A percentile compares a stretch with the other conserved stretches of the same genome.
Conservation (phyloP, 2,113 vertebrate species). For the Barnardius zonarius region DNA sequence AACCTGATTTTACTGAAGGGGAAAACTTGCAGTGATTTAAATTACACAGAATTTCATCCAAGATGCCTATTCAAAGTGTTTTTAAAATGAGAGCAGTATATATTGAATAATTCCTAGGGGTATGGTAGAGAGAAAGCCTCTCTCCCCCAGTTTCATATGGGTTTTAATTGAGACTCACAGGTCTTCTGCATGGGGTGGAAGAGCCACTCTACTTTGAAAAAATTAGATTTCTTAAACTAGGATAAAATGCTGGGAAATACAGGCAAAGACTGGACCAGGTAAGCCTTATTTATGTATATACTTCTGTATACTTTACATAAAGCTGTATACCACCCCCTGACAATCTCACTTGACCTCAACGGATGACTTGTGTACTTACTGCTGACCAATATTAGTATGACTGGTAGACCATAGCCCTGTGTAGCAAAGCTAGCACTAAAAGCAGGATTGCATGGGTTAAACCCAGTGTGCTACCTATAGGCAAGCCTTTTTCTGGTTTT, state of each 20-base stretch:
- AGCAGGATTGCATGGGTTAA: background rate
- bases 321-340: background rate
- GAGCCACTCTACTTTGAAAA: background rate
- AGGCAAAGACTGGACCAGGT: background rate
- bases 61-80: background rate
- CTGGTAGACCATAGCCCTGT: background rate
- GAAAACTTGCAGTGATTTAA: background rate
- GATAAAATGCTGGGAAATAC: background rate
- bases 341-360: background rate
- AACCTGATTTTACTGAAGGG: background rate
- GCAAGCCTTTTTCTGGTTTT: background rate
- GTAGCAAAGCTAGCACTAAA: background rate
- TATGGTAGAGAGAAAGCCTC: background rate
- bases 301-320: background rate
- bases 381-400: background rate
- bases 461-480: background rate
- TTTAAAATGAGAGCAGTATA: background rate
- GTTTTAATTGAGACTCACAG: background rate
- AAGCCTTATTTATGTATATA: background rate
- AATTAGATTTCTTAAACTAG: background rate
- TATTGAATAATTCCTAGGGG: background rate
- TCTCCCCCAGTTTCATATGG: background rate
- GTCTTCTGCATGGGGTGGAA: background rate
- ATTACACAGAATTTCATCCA: background rate
- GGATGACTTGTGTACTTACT: background rate